phyloP scores from a whole-genome alignment of 2,797 vertebrate species.

The Valencia hispanica region DNA sequence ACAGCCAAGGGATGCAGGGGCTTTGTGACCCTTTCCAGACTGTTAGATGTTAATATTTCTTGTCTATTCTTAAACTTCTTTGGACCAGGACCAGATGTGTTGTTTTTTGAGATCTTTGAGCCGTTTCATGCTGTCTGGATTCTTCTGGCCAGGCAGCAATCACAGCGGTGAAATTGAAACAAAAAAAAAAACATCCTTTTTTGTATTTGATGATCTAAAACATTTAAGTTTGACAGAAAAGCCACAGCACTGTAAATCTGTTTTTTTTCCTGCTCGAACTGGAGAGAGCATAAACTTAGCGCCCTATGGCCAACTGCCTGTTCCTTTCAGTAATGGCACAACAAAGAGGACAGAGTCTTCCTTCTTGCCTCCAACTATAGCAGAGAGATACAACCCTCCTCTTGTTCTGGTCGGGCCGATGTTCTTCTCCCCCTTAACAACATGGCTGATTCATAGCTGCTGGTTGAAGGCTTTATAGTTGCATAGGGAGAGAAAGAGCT shows the following conservation, averaged over 20 bases:
- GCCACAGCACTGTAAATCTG: not conserved
- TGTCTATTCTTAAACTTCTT: too few relatives aligned
- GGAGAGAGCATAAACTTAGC: slow-evolving; percentile 42
- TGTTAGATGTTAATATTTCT: too few relatives aligned
- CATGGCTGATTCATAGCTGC: slow-evolving; percentile 5
- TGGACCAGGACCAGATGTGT: too few relatives aligned
- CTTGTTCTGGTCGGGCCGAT: slow-evolving; percentile 7
- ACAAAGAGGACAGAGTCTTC: slow-evolving; percentile 25
- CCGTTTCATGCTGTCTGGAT: too few relatives aligned
- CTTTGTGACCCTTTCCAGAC: too few relatives aligned
- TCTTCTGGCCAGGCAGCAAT: too few relatives aligned
- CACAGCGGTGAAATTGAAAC: too few relatives aligned
- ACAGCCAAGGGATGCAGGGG: too few relatives aligned
- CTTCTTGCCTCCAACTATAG: slow-evolving; percentile 43
- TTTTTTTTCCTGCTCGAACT: not conserved
- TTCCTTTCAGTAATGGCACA: slow-evolving; percentile 39
- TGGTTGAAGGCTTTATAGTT: not conserved
- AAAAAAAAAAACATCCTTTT: too few relatives aligned
- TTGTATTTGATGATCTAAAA: too few relatives aligned
- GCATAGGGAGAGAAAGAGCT: not conserved
- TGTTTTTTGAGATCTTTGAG: too few relatives aligned
- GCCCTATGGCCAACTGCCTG: slow-evolving; percentile 31
- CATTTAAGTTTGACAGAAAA: too few relatives aligned
- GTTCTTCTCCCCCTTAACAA: slow-evolving; percentile 7
- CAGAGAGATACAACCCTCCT: slow-evolving; percentile 11